Percentiles rank a stretch among this genome's conserved stretches.
phyloP scores from a whole-genome alignment of 2,888 invertebrate genomes.

The Criorhina ranunculi region DNA sequence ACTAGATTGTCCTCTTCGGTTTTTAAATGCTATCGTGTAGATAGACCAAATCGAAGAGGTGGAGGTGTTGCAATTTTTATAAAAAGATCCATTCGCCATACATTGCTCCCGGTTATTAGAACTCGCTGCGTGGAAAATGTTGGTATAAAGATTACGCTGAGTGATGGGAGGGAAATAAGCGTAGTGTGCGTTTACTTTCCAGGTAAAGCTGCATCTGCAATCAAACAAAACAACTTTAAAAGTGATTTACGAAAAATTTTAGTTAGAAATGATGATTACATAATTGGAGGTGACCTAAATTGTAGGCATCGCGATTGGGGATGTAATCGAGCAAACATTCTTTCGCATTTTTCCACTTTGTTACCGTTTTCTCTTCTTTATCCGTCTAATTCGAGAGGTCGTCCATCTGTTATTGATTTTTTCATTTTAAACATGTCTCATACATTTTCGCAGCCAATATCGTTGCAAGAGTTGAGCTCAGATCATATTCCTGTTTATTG shows the following conservation, averaged over 20 bases:
- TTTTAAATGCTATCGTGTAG: slow-evolving; percentile 44
- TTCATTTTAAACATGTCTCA: background rate
- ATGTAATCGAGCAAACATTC: slow-evolving; percentile 3
- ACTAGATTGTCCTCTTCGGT: slow-evolving; percentile 1
- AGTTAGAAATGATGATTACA: background rate
- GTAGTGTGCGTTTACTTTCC: slow-evolving; percentile 25
- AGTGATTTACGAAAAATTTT: slow-evolving; percentile 11
- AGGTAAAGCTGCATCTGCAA: background rate
- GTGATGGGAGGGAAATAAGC: slow-evolving; percentile 2
- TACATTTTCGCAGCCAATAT: slow-evolving; percentile 6
- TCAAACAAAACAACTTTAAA: background rate
- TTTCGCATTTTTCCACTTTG: background rate
- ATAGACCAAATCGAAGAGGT: slow-evolving; percentile 25
- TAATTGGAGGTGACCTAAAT: slow-evolving; percentile 40
- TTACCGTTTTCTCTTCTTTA: background rate
- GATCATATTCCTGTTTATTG: slow-evolving; percentile 5
- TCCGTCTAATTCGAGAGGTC: background rate
- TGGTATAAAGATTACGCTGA: slow-evolving; percentile 5
- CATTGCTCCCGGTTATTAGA: background rate
- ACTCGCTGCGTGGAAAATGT: slow-evolving; percentile 28
- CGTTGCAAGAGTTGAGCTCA: background rate
- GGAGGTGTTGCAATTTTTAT: slow-evolving; percentile 9
- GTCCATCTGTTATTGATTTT: background rate
- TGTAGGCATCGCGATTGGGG: slow-evolving; percentile 36
- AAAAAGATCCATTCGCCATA: slow-evolving; percentile 31